A percentile compares a stretch with the other conserved stretches of the same genome.
Evolutionary conservation across 2,888 invertebrate species (phyloP).

Genomic region (Melinopterus prodromus): DNA sequence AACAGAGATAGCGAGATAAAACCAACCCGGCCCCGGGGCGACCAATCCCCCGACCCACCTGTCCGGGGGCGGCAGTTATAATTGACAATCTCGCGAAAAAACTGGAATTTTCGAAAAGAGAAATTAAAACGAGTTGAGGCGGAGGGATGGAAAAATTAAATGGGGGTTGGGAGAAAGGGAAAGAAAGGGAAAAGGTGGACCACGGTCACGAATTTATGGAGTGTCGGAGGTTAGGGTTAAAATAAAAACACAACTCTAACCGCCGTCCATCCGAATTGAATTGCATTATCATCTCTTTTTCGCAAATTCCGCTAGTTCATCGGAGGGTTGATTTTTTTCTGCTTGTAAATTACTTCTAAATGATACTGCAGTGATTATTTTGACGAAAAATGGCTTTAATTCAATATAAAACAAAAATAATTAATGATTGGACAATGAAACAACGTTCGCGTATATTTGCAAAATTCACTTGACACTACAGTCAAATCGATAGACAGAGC

Average conservation of each 20-base stretch:
- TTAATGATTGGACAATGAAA: background rate
- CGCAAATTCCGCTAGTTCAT: constrained; percentile 9
- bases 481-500: constrained; percentile 45
- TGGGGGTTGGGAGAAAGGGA: constrained; percentile 16
- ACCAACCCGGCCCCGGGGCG: background rate
- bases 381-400: background rate
- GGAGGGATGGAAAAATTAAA: constrained; percentile 18
- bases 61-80: background rate
- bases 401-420: background rate
- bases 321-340: background rate
- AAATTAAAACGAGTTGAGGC: background rate
- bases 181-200: constrained; percentile 31
- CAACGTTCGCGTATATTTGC: background rate
- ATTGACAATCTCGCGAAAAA: background rate
- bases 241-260: constrained; percentile 39
- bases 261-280: constrained; percentile 27
- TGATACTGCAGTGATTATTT: background rate
- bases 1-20: too few relatives aligned
- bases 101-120: background rate
- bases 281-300: constrained; percentile 35
- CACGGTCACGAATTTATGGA: constrained; percentile 42
- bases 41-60: background rate
- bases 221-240: constrained; percentile 46
- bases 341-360: background rate
- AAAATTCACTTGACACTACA: constrained; percentile 29